phyloP scores from a whole-genome alignment of 2,888 invertebrate genomes.

The Stenolophus ochropezus region DNA sequence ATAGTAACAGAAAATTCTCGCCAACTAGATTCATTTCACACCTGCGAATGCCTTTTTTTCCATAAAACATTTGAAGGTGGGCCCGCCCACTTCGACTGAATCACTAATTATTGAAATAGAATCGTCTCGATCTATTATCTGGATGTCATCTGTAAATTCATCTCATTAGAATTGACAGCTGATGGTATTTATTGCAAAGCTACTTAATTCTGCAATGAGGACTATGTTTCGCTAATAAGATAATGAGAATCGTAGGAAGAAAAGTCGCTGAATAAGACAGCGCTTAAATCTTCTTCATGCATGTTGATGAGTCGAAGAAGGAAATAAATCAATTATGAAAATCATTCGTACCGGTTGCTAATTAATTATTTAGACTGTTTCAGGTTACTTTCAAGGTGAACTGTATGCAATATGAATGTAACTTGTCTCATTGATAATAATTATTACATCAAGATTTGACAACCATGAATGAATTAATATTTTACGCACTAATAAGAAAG shows the following conservation, averaged over 20 bases:
- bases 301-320: constrained; percentile 27
- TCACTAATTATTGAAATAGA: constrained; percentile 18
- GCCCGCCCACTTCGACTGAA: constrained; percentile 4
- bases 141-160: constrained; percentile 15
- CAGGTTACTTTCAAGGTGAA: not conserved
- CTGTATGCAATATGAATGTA: not conserved
- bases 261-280: not conserved
- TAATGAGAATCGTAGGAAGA: constrained; percentile 10
- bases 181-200: constrained; percentile 18
- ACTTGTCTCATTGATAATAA: not conserved
- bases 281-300: constrained; percentile 25
- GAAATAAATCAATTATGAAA: constrained; percentile 14
- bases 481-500: not conserved
- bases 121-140: constrained; percentile 13
- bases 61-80: constrained; percentile 18
- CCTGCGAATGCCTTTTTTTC: constrained; percentile 12
- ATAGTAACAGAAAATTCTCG: not conserved
- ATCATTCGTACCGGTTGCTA: not conserved
- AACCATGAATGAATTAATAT: not conserved
- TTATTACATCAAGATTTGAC: not conserved
- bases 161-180: constrained; percentile 31
- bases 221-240: constrained; percentile 13
- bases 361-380: constrained; percentile 8
- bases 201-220: constrained; percentile 7
- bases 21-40: not conserved